phyloP scores from a whole-genome alignment of 1,140 invertebrate genomes.

The Monomorium pharaonis region DNA sequence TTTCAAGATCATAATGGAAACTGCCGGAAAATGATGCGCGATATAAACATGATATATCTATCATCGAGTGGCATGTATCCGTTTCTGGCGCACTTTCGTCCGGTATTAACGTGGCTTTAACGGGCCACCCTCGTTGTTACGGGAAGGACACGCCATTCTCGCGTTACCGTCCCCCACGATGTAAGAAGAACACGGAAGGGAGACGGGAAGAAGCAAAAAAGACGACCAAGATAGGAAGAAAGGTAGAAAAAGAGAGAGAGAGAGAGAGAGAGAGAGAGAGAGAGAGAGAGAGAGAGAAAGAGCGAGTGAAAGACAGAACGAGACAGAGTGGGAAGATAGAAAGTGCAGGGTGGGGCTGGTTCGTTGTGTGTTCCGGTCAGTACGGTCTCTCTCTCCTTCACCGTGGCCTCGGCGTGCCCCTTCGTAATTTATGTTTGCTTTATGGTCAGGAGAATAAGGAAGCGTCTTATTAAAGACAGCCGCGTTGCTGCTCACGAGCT shows the following conservation, averaged over 20 bases:
- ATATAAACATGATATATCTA: conserved; percentile 43
- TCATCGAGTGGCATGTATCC: conserved; percentile 43
- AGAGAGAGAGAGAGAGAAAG: neutral
- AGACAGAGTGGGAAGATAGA: conserved; percentile 53
- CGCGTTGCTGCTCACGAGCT: conserved; percentile 68
- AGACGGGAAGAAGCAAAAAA: conserved; percentile 35
- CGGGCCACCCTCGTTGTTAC: conserved; percentile 64
- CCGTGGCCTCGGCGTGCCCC: conserved; percentile 71
- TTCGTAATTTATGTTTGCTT: conserved; percentile 82
- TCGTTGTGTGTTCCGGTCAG: conserved; percentile 73
- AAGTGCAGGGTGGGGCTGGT: conserved; percentile 62
- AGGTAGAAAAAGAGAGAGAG: neutral
- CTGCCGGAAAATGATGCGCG: conserved; percentile 15
- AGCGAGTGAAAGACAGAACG: neutral
- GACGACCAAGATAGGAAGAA: neutral
- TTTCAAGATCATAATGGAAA: conserved; percentile 10
- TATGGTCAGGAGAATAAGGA: conserved; percentile 81
- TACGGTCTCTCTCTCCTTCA: conserved; percentile 51
- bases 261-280: conserved; percentile 25
- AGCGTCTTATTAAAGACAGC: conserved; percentile 81
- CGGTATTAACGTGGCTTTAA: conserved; percentile 56
- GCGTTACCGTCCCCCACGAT: conserved; percentile 50
- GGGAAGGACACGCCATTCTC: conserved; percentile 64
- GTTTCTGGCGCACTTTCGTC: conserved; percentile 43
- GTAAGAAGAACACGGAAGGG: conserved; percentile 35